A percentile compares a stretch with the other conserved stretches of the same genome.
Evolutionary conservation across 2,888 invertebrate species (phyloP).

Genomic region (Caenorhabditis becei): DNA sequence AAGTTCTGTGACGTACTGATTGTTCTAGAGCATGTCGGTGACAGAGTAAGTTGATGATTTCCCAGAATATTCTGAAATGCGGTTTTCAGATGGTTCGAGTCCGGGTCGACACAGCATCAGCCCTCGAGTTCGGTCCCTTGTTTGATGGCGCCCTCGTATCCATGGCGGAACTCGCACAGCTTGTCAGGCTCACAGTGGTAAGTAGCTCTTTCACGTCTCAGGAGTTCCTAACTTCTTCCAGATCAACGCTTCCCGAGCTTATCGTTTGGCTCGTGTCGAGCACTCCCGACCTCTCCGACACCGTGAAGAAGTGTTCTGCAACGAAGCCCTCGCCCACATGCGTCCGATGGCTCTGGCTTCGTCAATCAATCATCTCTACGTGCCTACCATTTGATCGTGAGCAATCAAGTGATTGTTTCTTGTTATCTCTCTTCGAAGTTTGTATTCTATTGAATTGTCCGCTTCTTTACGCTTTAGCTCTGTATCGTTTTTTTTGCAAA

Average conservation of each 20-base stretch:
- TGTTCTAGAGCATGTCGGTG: conserved; percentile 88
- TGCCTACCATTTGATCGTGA: conserved; percentile 61
- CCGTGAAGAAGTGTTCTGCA: conserved; percentile 77
- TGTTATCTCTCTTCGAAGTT: neutral
- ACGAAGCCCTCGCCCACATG: conserved; percentile 72
- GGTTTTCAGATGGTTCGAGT: conserved; percentile 73
- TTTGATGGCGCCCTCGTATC: conserved; percentile 93
- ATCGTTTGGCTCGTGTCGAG: conserved; percentile 70
- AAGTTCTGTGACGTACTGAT: conserved; percentile 99
- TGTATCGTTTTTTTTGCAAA: neutral
- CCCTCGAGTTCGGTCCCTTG: conserved; percentile 89
- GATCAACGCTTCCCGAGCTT: conserved; percentile 72
- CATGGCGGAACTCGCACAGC: conserved; percentile 87
- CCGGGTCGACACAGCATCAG: conserved; percentile 75
- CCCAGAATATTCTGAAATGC: neutral
- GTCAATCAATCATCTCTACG: conserved; percentile 68
- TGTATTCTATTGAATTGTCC: neutral
- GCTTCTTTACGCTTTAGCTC: conserved; percentile 8
- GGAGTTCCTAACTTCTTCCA: conserved; percentile 21
- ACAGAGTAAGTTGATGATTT: conserved; percentile 38
- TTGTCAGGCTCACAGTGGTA: conserved; percentile 92
- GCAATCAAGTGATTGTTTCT: no score
- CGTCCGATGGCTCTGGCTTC: conserved; percentile 68
- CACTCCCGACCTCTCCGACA: conserved; percentile 72
- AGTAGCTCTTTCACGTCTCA: neutral